Evolutionary conservation across 1,140 invertebrate species (phyloP), one percentile per base, ranked within the genome.

Genomic region (Parapsyche elsis): DNA sequence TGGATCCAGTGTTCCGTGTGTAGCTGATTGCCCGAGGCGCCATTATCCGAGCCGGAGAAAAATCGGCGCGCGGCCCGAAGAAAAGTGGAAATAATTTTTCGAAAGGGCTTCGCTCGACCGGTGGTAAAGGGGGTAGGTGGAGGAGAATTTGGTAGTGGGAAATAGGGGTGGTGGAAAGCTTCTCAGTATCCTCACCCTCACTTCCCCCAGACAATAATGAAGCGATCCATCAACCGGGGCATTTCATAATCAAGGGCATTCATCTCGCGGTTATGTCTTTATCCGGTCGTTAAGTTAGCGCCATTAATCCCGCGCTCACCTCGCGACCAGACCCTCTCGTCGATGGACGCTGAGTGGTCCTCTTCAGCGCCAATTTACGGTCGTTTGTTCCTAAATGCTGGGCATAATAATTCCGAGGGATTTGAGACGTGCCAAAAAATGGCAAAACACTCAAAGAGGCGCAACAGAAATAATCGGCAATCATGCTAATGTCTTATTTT

Each of bases 181-280:
- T 38, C 30, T 7, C 30, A 7, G 30, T 7, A 38, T 38, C 30
- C 30, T 7, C 30, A 38, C 7, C 30, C 30, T 4, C 30, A 10
- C 2, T 2, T 57, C 53, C 19, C 61, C 61, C 61, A 12, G n/a
- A 67, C 61, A 67, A 73, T 57, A 57, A 75, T 75, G 73, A 57
- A 75, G 49, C 73, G 45, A 75, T 75, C 73, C 73, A 75, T 75
- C 73, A 75, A 49, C 46, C 45, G 73, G 73, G 64, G 45, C 45
- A 75, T 75, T 75, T 57, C 73, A 75, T 75, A 75, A 75, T 75
- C 73, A 75, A 75, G 73, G 23, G 45, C 23, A 75, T 75, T 75
- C 73, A 75, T 57, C 45, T 75, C 46, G 49, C 73, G 73, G 44
- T 75, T 75, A 75, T 75, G 73, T 75, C 73, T 75, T 75, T 75